Evolutionary conservation across 2,113 vertebrate genomes (phyloP), one percentile per base, ranked within the genome.

Genomic region (Callipepla californica): DNA sequence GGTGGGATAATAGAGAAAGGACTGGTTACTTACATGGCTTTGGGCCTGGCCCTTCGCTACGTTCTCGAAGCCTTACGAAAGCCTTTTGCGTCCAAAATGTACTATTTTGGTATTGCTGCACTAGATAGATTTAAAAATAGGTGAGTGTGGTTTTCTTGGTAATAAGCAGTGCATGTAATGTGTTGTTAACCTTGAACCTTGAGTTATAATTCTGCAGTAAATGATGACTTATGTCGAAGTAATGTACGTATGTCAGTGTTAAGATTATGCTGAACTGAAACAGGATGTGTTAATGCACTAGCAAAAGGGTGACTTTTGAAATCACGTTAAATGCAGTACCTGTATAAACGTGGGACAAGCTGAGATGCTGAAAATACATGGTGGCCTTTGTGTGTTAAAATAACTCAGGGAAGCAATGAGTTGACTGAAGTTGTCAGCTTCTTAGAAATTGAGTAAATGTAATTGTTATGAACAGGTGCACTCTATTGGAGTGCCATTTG

Each of bases 41-140:
- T 99, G 77, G 99, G 99, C 70, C 97, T 99, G 92, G 99, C 99
- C 74, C 97, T 99, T 45, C 97, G 99, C 97, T 99, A 99, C 83
- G 99, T 99, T 94, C 98, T 99, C 72, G 99, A 99, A 98, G 99
- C 99, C 95, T 98, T 99, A 97, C 98, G 99, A 94, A 99, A 99
- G 96, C 99, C 99, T 74, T 99, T 98, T 84, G 98, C 98, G 86
- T 99, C 99, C 93, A 99, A 99, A 98, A 99, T 99, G 99, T 99
- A 99, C 98, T 99, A 99, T 97, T 99, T 99, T 97, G 99, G 99
- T 80, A 99, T 99, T 77, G 99, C 99, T 97, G 99, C 99, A 96
- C 98, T 99, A 97, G 99, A 99, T 98, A 98, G 99, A 91, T 99
- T 99, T 98, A 99, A 99, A 98, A 99, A 99, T 97, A 99, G 99